Evolutionary conservation across 30 jellyfish, hydroid and myxozoan species (phyloP), one percentile per base, ranked within the genome.

Genomic region (Hydra vulgaris): DNA sequence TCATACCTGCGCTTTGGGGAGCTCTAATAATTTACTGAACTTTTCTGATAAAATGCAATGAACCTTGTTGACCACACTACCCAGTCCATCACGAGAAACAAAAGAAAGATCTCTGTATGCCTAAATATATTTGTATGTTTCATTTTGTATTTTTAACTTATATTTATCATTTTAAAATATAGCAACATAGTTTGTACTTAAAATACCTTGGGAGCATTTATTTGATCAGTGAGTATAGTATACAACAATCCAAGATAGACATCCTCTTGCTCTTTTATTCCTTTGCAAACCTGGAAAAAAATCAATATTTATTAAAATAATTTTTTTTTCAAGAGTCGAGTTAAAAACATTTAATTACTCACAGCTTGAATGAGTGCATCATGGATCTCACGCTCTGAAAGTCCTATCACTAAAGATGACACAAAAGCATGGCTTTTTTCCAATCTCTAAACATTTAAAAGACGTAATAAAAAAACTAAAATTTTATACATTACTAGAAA

Each of bases 211-310:
- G 92, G 82, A 19, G 96, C 96, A 69, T 68, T 68, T 25, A 21
- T 15, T 66, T 86, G 99, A 52, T 94, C 99, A 53, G 95, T 94
- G 17, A 94, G 87, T 24, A 94, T 87, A 18, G 89, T 80, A 81
- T 72, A 94, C 70, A 94, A 61, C 76, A 94, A 80, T 0, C 99
- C 99, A 72, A 87, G 95, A 21, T 96, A 94, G 17, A 94, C 82
- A 54, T 94, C 99, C 66, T 94, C 99, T 76, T 94, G 99, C 75
- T 94, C 99, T 71, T 94, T 94, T 81, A 81, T 56, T 15, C 99
- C 95, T 71, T 94, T 88, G 74, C 95, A 87, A 0, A 94, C 99
- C 99, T 94, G 26, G 40, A n/a, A n/a, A n/a, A n/a, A n/a, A n/a
- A n/a, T n/a, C n/a, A n/a, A n/a, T n/a, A 55, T 66, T 27, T 0